Base-by-base conservation (phyloP, 2,113 vertebrate species). In the Corythoichthys haematopterus region DNA sequence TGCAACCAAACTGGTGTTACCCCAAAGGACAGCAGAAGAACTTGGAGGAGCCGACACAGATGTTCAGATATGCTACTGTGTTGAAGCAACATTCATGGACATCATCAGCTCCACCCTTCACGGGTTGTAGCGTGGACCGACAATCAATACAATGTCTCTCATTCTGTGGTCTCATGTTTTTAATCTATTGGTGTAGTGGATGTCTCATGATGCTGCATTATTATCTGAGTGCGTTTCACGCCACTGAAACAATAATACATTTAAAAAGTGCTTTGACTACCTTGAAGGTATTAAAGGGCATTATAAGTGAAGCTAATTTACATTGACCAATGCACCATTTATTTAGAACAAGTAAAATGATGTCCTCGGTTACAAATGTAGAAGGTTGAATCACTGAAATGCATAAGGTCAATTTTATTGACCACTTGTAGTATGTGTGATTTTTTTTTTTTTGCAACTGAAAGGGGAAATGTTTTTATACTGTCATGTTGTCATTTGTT, bases 31-130 rank as follows among this genome's bases (percentile, higher is more conserved):
- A 28, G 83, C 90, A 16, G 89, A 91, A 58, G 92, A 94, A 14
- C 43, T 88, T n/a, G 85, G 86, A 0, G 94, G 93, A 69, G 79
- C 88, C 56, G 97, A 98, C 84, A 94, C 95, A 1, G 96, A 98
- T 2, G 95, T 98, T 52, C 94, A 91, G 84, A 90, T 99, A 9
- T 99, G 97, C 79, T 96, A 98, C 72, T 94, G 94, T 66, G 90
- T 99, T 33, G 97, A 99, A 78, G 94, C 89, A 70, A 97, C 96
- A 37, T 94, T 99, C 86, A 93, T 97, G 80, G 94, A 98, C 73
- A 98, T 99, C 15, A 96, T 99, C 74, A 93, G 93, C 87, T 95
- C 94, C 87, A 96, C 93, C 6, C 93, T 95, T 56, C 93, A 93
- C 0, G 77, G 86, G 68, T 75, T 88, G 47, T 90, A 88, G 69